Evolutionary conservation across 2,888 invertebrate species (phyloP).

Genomic region (Aphodius granarius): DNA sequence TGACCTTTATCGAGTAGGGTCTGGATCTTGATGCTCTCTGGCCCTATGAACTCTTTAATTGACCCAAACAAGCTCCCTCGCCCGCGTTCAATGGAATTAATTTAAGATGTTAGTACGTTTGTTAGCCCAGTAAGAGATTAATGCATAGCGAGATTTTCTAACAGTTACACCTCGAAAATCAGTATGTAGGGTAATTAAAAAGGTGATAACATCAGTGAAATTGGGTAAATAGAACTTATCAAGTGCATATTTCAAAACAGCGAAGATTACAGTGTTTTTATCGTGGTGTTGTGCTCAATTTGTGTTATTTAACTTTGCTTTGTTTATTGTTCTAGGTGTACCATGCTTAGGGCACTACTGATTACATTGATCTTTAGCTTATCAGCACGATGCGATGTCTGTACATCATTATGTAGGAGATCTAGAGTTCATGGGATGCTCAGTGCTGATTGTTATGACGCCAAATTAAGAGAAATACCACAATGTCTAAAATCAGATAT

Average conservation of each 20-base stretch:
- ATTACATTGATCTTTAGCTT: neutral
- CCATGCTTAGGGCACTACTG: neutral
- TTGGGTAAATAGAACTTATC: neutral
- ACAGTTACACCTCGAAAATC: neutral
- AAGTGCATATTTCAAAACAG: neutral
- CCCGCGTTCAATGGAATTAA: neutral
- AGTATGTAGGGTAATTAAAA: neutral
- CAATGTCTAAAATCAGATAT: conserved; percentile 42
- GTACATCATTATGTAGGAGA: conserved; percentile 35
- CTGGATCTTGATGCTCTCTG: neutral
- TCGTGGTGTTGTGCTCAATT: neutral
- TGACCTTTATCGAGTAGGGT: too few species aligned
- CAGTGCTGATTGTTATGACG: conserved; percentile 43
- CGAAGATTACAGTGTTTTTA: neutral
- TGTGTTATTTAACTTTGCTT: neutral
- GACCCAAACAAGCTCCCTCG: neutral
- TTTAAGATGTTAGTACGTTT: neutral
- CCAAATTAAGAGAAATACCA: conserved; percentile 40
- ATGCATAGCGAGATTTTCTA: neutral
- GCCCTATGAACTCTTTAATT: neutral
- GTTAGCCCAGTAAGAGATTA: neutral
- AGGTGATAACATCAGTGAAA: neutral
- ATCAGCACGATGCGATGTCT: conserved; percentile 15
- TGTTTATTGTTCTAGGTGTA: neutral
- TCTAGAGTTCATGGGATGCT: conserved; percentile 39